Evolutionary conservation across 2,113 vertebrate genomes (phyloP).

Genomic region (Pelobates fuscus): DNA sequence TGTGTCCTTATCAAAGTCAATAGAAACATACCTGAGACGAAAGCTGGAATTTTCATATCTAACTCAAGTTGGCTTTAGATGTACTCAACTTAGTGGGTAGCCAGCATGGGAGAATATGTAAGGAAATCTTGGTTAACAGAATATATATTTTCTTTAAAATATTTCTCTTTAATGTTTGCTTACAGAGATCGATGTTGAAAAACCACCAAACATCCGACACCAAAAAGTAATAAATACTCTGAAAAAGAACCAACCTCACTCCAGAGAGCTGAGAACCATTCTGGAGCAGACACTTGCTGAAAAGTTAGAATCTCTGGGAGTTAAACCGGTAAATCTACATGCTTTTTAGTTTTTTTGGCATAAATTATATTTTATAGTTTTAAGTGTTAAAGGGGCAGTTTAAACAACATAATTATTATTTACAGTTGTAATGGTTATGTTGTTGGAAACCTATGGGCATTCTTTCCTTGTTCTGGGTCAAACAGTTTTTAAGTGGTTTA

Average conservation of each 20-base stretch:
- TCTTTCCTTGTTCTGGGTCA: no score
- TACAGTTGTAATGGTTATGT: no score
- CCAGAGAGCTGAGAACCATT: slow-evolving; percentile 71
- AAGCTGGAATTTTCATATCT: no score
- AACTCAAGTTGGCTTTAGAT: no score
- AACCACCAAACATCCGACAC: slow-evolving; percentile 63
- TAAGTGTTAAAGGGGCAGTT: no score
- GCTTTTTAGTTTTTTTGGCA: background rate
- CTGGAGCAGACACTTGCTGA: slow-evolving; percentile 76
- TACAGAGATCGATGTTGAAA: slow-evolving; percentile 68
- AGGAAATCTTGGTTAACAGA: slow-evolving; percentile 21
- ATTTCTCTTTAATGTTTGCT: slow-evolving; percentile 38
- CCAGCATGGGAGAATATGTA: background rate
- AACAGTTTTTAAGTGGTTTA: no score
- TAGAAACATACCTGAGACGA: no score
- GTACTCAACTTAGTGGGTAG: no score
- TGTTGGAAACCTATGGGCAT: no score
- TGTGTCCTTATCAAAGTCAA: no score
- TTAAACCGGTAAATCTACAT: slow-evolving; percentile 73
- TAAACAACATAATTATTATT: no score
- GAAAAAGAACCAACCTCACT: slow-evolving; percentile 74
- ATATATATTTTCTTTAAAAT: background rate
- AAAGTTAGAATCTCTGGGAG: slow-evolving; percentile 79
- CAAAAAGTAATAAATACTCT: slow-evolving; percentile 58
- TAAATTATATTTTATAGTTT: background rate